A percentile compares a stretch with the other conserved stretches of the same genome.
Conservation (phyloP, 2,888 invertebrate species). For the Prenolepis imparis region DNA sequence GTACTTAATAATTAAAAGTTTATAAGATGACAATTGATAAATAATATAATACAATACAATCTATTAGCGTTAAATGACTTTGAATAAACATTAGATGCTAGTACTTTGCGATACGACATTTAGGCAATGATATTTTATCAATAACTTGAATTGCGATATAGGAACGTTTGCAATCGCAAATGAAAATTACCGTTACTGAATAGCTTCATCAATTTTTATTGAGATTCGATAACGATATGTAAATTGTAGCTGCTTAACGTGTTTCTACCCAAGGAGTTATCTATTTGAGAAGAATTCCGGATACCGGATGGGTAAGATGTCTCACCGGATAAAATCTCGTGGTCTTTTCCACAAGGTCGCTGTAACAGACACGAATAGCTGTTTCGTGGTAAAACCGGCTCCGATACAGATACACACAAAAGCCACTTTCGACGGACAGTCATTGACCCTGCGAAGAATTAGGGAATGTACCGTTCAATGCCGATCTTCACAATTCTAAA, state of each 20-base stretch:
- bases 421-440: constrained; percentile 74
- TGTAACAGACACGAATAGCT: constrained; percentile 2
- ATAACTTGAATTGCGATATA: constrained; percentile 9
- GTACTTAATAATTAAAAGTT: constrained; percentile 2
- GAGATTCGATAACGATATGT: neutral
- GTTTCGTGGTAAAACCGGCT: constrained; percentile 57
- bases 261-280: neutral
- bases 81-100: constrained; percentile 3
- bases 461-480: constrained; percentile 66
- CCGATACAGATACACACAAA: constrained; percentile 42
- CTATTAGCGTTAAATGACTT: constrained; percentile 21
- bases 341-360: neutral
- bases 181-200: constrained; percentile 47
- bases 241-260: constrained; percentile 8
- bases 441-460: constrained; percentile 77
- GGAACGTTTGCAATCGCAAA: constrained; percentile 15
- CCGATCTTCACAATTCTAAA: constrained; percentile 52
- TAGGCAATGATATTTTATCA: neutral
- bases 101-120: neutral
- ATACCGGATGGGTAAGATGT: neutral
- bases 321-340: neutral
- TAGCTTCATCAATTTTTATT: constrained; percentile 1
- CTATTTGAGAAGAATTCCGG: neutral
- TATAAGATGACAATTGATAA: neutral
- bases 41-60: constrained; percentile 26